Conservation (phyloP, 2,113 vertebrate genomes). For the Nycticorax nycticorax region DNA sequence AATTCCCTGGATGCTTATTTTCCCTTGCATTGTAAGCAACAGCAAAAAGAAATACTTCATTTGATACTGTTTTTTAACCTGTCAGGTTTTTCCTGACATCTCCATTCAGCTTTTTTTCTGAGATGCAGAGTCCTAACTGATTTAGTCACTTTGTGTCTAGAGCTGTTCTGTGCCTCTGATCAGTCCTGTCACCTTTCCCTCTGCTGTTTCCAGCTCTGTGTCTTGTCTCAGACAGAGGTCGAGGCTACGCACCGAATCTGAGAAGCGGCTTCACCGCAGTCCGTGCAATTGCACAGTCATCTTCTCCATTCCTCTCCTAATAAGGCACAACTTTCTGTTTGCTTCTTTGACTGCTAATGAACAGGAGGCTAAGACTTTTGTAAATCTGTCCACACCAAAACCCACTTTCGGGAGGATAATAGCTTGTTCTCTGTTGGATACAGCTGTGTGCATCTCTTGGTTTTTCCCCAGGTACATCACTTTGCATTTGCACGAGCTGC, state of each 20-base stretch:
- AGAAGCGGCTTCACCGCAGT: accelerated
- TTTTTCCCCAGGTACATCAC: neutral
- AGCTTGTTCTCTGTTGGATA: neutral
- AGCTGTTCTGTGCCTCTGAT: neutral
- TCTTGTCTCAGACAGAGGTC: neutral
- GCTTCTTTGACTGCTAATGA: neutral
- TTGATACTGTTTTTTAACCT: neutral
- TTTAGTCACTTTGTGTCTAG: neutral
- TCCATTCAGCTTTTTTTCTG: neutral
- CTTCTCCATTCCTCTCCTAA: neutral
- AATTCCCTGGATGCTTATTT: neutral
- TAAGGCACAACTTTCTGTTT: neutral
- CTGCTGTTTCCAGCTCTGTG: neutral
- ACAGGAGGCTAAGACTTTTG: neutral
- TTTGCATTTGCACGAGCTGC: neutral
- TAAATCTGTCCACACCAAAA: neutral
- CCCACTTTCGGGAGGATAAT: neutral
- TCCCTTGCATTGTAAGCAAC: neutral
- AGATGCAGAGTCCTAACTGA: neutral
- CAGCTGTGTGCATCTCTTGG: neutral
- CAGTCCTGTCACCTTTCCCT: neutral
- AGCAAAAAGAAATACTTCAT: neutral
- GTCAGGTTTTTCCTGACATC: neutral
- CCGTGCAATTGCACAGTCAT: accelerated
- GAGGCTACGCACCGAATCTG: accelerated